Evolutionary conservation across 2,113 vertebrate genomes (phyloP).

Genomic region (Hippolais icterina): DNA sequence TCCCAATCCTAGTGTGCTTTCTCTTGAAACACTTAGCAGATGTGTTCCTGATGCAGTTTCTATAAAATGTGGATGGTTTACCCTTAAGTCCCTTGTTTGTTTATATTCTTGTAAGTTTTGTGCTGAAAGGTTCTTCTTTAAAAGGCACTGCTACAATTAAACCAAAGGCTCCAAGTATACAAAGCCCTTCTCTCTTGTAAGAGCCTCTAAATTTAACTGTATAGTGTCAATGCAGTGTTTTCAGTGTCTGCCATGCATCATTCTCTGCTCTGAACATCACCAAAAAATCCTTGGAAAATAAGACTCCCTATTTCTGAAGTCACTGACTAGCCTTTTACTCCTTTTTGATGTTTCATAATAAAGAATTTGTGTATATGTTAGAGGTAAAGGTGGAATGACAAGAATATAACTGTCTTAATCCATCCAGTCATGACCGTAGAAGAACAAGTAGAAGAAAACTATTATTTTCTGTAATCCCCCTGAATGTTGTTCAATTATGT

Average conservation of each 20-base stretch:
- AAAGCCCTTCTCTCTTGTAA: background rate
- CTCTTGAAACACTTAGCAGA: background rate
- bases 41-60: background rate
- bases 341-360: background rate
- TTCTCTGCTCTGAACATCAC: background rate
- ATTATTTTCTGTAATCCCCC: background rate
- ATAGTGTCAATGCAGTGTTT: background rate
- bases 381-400: background rate
- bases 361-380: background rate
- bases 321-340: background rate
- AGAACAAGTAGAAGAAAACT: background rate
- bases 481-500: background rate
- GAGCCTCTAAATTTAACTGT: background rate
- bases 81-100: background rate
- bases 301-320: background rate
- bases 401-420: background rate
- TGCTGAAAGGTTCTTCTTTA: background rate
- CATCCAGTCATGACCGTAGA: background rate
- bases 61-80: background rate
- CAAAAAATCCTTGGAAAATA: background rate
- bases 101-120: background rate
- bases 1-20: background rate
- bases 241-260: background rate
- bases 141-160: background rate
- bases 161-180: background rate